Base-by-base conservation (phyloP, 2,113 vertebrate species). In the Trematomus loennbergii region DNA sequence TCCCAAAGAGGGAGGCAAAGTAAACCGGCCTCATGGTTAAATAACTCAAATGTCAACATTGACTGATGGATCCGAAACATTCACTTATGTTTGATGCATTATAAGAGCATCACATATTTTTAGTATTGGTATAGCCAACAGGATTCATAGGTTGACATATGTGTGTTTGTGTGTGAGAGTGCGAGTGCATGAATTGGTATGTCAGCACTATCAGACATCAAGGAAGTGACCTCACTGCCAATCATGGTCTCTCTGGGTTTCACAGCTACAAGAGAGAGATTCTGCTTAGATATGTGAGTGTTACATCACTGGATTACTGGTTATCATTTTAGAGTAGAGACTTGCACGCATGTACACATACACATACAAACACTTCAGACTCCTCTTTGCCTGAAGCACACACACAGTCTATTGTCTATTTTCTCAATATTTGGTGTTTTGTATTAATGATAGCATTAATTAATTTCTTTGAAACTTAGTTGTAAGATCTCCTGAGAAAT, bases 181-280 rank as follows among this genome's bases (percentile, higher is more conserved):
- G 17, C 71, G n/a, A 10, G 10, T 20, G 17, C 75, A 17, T 79
- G 63, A 10, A 12, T 62, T 13, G 62, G 43, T 73, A n/a, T 85
- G 77, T 83, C 75, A 87, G 36, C 52, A 52, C 49, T 84, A 84
- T 55, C 85, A 75, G 79, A 55, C 80, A 59, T 58, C 62, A 60
- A 79, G 74, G 80, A 94, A 87, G 68, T 88, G 80, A 93, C 78
- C 72, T 88, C 75, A 86, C 71, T 71, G 55, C 75, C 22, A 18
- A 63, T 54, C 69, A 59, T 18, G 20, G 58, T 67, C 50, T 79
- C 78, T 79, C n/a, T 58, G 62, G 60, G 75, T 79, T 75, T 77
- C 64, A 73, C 48, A 55, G 16, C 68, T 64, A 43, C 48, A 50
- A 18, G 25, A 46, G 29, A 54, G 43, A 72, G 74, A 36, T 59